Evolutionary conservation across 2,797 vertebrate genomes (phyloP).

Genomic region (Atherinosoma microstoma): DNA sequence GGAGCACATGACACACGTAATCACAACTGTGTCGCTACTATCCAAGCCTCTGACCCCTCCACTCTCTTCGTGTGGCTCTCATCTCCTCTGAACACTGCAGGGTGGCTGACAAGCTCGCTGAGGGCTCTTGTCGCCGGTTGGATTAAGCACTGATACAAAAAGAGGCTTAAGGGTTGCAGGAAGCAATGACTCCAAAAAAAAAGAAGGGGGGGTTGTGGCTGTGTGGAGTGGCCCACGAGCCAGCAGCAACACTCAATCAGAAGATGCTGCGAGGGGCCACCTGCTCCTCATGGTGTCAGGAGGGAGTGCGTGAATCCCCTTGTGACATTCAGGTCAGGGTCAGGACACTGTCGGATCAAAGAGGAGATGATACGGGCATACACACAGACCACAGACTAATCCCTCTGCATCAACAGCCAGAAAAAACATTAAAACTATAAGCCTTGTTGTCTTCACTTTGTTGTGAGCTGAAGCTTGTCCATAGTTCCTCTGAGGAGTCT

Average conservation of each 20-base stretch:
- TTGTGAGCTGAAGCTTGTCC: slow-evolving; percentile 18
- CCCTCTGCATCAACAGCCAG: slow-evolving; percentile 30
- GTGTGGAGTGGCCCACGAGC: slow-evolving; percentile 51
- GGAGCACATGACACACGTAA: slow-evolving; percentile 35
- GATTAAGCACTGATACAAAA: slow-evolving; percentile 83
- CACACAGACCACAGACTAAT: slow-evolving; percentile 52
- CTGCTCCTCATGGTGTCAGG: slow-evolving; percentile 58
- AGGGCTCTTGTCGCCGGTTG: slow-evolving; percentile 77
- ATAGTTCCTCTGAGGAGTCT: background rate
- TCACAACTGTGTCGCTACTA: slow-evolving; percentile 17
- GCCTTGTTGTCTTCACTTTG: slow-evolving; percentile 23
- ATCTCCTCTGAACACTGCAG: slow-evolving; percentile 67
- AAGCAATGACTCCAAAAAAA: slow-evolving; percentile 71
- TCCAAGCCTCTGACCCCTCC: slow-evolving; percentile 9
- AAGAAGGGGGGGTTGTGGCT: slow-evolving; percentile 6
- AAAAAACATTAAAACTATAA: slow-evolving; percentile 39
- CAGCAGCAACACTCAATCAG: slow-evolving; percentile 47
- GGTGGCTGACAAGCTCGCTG: slow-evolving; percentile 76
- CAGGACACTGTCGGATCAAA: slow-evolving; percentile 66
- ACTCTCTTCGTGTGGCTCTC: slow-evolving; percentile 39
- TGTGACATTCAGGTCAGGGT: slow-evolving; percentile 71
- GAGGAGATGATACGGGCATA: slow-evolving; percentile 46
- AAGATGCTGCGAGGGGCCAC: slow-evolving; percentile 56
- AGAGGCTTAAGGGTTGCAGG: slow-evolving; percentile 79
- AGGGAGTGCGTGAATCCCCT: slow-evolving; percentile 63